phyloP scores from a whole-genome alignment of 2,113 vertebrate species.

The Takifugu bimaculatus region DNA sequence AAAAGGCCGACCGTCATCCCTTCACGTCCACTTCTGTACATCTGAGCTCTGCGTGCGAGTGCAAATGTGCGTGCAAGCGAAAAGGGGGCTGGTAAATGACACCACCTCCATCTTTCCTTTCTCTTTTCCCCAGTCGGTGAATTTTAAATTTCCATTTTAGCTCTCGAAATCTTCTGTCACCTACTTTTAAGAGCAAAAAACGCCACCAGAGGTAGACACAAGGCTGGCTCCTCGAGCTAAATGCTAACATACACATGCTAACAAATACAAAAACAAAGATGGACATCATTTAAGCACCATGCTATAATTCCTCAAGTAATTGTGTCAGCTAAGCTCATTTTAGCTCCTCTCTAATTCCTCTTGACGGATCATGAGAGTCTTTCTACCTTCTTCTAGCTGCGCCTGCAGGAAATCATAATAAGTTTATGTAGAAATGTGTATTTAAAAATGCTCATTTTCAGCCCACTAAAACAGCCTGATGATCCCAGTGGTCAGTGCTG shows the following conservation, averaged over 20 bases:
- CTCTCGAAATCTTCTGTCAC: constrained; percentile 7
- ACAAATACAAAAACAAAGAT: background rate
- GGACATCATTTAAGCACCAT: no score
- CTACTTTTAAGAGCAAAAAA: background rate
- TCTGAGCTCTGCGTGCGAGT: constrained; percentile 31
- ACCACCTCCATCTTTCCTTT: constrained; percentile 12
- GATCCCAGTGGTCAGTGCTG: no score
- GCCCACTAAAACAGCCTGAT: no score
- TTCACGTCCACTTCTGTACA: constrained; percentile 39
- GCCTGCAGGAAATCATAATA: no score
- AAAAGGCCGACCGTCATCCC: constrained; percentile 42
- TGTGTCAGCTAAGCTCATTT: no score
- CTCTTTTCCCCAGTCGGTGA: constrained; percentile 11
- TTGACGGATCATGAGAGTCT: no score
- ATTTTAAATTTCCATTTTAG: background rate
- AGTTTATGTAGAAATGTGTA: no score
- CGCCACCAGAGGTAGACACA: background rate
- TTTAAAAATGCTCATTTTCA: no score
- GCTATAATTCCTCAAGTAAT: no score
- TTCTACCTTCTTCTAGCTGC: no score
- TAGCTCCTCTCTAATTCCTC: no score
- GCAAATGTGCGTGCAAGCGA: constrained; percentile 19
- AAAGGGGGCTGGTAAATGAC: constrained; percentile 15
- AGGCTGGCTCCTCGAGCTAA: background rate
- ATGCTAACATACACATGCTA: background rate